Evolutionary conservation across 2,888 invertebrate genomes (phyloP), one percentile per base, ranked within the genome.

Genomic region (Callosobruchus maculatus): DNA sequence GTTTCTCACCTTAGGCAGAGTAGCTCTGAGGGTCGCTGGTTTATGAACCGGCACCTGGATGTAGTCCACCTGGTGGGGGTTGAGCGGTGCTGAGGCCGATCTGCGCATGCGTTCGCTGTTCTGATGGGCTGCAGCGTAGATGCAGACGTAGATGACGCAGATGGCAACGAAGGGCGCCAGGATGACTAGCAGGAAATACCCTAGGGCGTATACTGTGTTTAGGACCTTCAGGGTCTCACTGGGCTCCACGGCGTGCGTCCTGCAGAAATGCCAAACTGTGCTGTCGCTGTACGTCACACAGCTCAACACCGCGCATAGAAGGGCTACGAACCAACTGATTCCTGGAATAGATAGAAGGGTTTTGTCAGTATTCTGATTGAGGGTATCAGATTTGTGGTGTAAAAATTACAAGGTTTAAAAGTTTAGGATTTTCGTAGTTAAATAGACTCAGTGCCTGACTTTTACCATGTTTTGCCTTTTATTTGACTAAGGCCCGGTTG

Each of bases 91-190:
- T 71, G 85, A 84, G 68, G 85, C 84, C 69, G 84, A 84, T 78
- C 84, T 86, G 67, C 89, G 85, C 72, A 92, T 90, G 21, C 92
- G 86, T 78, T 91, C 90, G 74, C 91, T 93, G 76, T 94, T 95
- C 75, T 91, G 91, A 78, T 92, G 91, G 7, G 95, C 95, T 9
- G 94, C 95, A 20, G 91, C 89, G 85, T 94, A 95, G 77, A 94
- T 94, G 77, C 92, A 90, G 22, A 91, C 89, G 85, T 95, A 95
- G 84, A 94, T 93, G 85, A 93, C 90, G 84, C 93, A 91, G 71
- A 95, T 92, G 21, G 90, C 89, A n/a, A 86, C 80, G 77, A 92
- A 90, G 0, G 92, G 91, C 2, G 88, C 81, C 66, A 89, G 80
- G 77, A 90, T 90, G 21, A 89, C 88, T 7, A 89, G 80, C 1